A percentile compares a stretch with the other conserved stretches of the same genome.
Evolutionary conservation across 2,797 vertebrate genomes (phyloP).

Genomic region (Gorsachius magnificus): DNA sequence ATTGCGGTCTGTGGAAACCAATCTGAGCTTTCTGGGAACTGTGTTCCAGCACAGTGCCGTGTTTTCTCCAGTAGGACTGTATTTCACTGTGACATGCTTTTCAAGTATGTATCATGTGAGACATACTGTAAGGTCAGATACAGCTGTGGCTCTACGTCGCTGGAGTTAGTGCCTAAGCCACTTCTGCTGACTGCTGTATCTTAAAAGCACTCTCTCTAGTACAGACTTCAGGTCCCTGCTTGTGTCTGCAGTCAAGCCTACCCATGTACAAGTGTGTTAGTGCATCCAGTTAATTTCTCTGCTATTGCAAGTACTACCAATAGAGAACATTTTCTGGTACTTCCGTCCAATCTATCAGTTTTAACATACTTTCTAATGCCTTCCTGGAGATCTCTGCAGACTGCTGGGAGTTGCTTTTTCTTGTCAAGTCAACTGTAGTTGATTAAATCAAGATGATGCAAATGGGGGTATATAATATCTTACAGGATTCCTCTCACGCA

Average conservation of each 20-base stretch:
- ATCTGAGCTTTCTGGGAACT: background rate
- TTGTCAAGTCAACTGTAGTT: background rate
- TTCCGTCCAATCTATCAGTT: background rate
- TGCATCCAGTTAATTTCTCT: background rate
- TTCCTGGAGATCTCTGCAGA: background rate
- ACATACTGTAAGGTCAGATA: background rate
- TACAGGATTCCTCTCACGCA: background rate
- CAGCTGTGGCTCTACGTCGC: background rate
- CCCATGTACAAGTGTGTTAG: background rate
- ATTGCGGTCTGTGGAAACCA: background rate
- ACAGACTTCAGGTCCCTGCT: background rate
- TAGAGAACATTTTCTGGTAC: background rate
- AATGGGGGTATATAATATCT: background rate
- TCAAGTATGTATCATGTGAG: background rate
- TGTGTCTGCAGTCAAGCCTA: background rate
- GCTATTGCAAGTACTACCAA: background rate
- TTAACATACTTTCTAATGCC: background rate
- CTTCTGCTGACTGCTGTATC: background rate
- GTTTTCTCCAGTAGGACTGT: background rate
- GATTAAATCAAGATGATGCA: background rate
- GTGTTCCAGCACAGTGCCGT: background rate
- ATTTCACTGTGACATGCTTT: background rate
- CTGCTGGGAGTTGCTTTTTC: background rate
- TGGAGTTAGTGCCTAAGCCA: background rate
- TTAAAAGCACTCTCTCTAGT: background rate